A percentile compares a stretch with the other conserved stretches of the same genome.
Evolutionary conservation across 92 coral and sea anemone species (phyloP).

Genomic region (Umimayanthus kanabou): DNA sequence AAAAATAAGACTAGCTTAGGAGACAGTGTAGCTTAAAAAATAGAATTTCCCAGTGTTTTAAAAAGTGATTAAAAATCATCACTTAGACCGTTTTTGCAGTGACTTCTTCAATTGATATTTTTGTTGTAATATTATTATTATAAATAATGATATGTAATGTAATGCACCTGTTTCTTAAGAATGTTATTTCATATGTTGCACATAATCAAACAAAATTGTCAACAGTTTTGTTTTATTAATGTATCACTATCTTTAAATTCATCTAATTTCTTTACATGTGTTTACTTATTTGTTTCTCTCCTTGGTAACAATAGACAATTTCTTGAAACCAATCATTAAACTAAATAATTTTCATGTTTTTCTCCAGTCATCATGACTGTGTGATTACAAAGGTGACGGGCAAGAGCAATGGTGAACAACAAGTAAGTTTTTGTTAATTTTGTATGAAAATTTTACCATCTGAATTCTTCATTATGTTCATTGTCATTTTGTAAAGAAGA

Average conservation of each 20-base stretch:
- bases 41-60: too few species aligned
- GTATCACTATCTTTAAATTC: background rate
- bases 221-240: too few species aligned
- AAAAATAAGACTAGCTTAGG: too few species aligned
- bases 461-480: too few species aligned
- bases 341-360: background rate
- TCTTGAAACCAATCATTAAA: background rate
- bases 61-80: too few species aligned
- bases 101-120: background rate
- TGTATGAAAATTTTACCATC: background rate
- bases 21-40: too few species aligned
- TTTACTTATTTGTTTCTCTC: background rate
- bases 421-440: constrained; percentile 3
- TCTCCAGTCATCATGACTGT: constrained; percentile 2
- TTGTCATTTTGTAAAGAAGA: too few species aligned
- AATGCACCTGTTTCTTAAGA: background rate
- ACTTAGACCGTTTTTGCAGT: background rate
- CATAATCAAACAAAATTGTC: too few species aligned
- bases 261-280: too few species aligned
- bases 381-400: background rate
- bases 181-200: background rate
- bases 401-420: background rate
- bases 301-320: background rate
- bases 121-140: background rate
- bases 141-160: background rate